These are phyloP conservation scores for Streptopelia turtur DNA, from an alignment of 2,797 vertebrate genomes.

Conservation along the genomic window DNA sequence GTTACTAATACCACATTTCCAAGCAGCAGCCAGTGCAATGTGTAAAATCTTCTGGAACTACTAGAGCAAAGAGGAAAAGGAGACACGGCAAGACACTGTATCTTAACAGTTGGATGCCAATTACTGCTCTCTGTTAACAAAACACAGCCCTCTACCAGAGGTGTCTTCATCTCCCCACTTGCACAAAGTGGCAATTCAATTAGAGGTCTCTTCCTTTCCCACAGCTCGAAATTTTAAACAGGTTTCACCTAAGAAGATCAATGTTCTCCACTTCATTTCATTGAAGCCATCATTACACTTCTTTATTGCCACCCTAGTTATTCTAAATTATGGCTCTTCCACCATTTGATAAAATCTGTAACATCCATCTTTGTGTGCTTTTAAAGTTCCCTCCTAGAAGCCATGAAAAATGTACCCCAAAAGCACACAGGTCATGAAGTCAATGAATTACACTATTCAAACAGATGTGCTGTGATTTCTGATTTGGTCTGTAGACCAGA, in stretches of 20 bases:
- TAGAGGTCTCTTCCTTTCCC: conserved; percentile 7
- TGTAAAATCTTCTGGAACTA: conserved; percentile 31
- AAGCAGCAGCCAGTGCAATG: background rate
- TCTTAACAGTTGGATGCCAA: conserved; percentile 25
- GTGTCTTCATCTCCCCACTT: background rate
- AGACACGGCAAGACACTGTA: conserved; percentile 1
- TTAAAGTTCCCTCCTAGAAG: background rate
- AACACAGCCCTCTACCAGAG: background rate
- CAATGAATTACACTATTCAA: background rate
- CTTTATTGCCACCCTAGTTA: conserved; percentile 23
- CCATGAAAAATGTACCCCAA: background rate
- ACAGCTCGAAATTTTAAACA: background rate
- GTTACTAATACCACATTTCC: background rate
- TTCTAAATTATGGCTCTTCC: conserved; percentile 33
- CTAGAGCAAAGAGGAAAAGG: conserved; percentile 27
- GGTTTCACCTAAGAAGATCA: conserved; percentile 12
- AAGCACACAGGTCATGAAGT: background rate
- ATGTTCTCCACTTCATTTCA: background rate
- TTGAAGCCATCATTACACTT: background rate
- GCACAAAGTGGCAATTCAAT: conserved; percentile 41
- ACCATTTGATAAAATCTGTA: conserved; percentile 13
- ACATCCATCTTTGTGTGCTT: conserved; percentile 15
- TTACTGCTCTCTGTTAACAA: conserved; percentile 32
- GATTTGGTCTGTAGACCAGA: background rate
- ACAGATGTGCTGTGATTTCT: background rate